Percentiles rank a stretch among this genome's conserved stretches.
phyloP scores from a whole-genome alignment of 2,888 invertebrate species.

The Hyles lineata region DNA sequence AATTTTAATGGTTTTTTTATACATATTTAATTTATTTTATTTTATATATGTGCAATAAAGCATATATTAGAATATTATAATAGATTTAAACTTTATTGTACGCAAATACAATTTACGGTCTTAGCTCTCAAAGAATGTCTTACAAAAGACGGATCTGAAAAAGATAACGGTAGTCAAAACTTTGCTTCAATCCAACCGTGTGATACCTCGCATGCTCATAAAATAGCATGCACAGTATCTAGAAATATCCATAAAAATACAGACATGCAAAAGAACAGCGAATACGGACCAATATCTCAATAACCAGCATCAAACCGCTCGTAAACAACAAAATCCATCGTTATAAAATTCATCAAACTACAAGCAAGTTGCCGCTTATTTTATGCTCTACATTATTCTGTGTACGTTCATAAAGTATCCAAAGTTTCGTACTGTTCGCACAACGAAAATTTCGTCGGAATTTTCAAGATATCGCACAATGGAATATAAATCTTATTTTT shows the following conservation, averaged over 20 bases:
- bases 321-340: slow-evolving; percentile 48
- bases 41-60: no score
- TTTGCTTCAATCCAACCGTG: not conserved
- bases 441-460: slow-evolving; percentile 62
- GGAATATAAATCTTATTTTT: slow-evolving; percentile 33
- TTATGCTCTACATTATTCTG: slow-evolving; percentile 60
- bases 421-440: slow-evolving; percentile 60
- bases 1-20: no score
- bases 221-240: not conserved
- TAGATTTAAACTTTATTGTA: no score
- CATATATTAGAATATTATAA: no score
- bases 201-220: not conserved
- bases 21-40: no score
- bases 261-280: slow-evolving; percentile 1
- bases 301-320: slow-evolving; percentile 29
- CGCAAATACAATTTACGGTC: no score
- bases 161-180: no score
- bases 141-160: no score
- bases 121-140: not conserved
- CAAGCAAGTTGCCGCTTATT: slow-evolving; percentile 55
- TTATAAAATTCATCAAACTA: slow-evolving; percentile 63
- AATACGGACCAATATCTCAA: not conserved
- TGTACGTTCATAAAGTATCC: slow-evolving; percentile 65
- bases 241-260: not conserved
- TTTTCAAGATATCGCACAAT: slow-evolving; percentile 45